These are phyloP conservation scores for Caenorhabditis drosophilae DNA, from an alignment of 2,888 invertebrate species.

Conservation along the genomic window DNA sequence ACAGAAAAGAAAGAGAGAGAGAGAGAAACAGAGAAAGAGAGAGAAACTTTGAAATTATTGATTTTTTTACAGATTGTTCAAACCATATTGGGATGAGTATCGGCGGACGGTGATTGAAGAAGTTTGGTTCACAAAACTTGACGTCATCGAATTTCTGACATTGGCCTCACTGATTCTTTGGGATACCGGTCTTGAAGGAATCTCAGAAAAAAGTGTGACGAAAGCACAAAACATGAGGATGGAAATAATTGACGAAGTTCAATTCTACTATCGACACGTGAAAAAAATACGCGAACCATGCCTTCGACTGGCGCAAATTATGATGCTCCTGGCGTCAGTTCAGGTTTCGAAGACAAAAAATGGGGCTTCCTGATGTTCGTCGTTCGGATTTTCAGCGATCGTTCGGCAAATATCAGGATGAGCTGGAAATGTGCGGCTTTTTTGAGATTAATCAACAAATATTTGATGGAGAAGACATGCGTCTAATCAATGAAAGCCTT, in stretches of 20 bases:
- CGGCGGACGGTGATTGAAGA: slow-evolving; percentile 25
- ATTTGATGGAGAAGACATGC: slow-evolving; percentile 16
- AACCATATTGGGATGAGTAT: slow-evolving; percentile 34
- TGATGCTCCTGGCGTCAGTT: slow-evolving; percentile 22
- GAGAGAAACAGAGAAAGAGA: too few species aligned
- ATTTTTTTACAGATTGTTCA: slow-evolving; percentile 12
- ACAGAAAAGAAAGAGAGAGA: too few species aligned
- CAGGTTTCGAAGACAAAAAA: not conserved
- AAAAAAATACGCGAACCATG: slow-evolving; percentile 27
- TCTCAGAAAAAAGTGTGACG: slow-evolving; percentile 10
- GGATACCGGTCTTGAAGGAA: slow-evolving; percentile 27
- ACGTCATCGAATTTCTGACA: slow-evolving; percentile 24
- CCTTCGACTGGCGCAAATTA: slow-evolving; percentile 23
- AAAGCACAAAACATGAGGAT: slow-evolving; percentile 19
- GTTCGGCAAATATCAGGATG: slow-evolving; percentile 32
- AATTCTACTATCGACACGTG: slow-evolving; percentile 23
- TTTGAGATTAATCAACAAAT: slow-evolving; percentile 26
- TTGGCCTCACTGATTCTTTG: slow-evolving; percentile 22
- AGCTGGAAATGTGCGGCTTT: slow-evolving; percentile 33
- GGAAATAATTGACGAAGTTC: slow-evolving; percentile 19
- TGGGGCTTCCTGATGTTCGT: too few species aligned
- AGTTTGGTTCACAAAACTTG: slow-evolving; percentile 20
- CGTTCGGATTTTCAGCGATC: slow-evolving; percentile 14
- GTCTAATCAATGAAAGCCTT: slow-evolving; percentile 24
- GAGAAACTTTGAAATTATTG: too few species aligned